These are phyloP conservation scores for Camponotus pennsylvanicus DNA, from an alignment of 1,140 invertebrate species.

Conservation along the genomic window DNA sequence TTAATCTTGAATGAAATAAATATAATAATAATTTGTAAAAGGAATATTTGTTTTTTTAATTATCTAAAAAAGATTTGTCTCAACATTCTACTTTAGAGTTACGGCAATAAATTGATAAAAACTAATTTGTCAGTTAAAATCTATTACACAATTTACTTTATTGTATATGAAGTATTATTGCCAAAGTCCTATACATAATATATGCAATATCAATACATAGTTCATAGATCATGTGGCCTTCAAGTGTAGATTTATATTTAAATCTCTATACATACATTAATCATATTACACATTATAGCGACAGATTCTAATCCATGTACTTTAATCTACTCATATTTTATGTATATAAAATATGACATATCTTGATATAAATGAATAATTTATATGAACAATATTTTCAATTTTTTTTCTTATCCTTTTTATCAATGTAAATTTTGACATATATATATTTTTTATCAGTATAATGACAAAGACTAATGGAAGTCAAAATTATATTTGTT, in stretches of 20 bases:
- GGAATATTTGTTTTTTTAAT: neutral
- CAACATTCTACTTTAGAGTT: neutral
- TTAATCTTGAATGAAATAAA: too few relatives aligned
- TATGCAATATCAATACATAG: neutral
- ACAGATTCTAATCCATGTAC: neutral
- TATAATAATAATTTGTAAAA: neutral
- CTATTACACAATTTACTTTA: neutral
- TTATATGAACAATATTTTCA: neutral
- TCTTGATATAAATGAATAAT: neutral
- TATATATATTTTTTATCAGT: neutral
- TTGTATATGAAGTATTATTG: slow-evolving; percentile 12
- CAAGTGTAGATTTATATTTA: slow-evolving; percentile 41
- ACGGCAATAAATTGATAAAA: neutral
- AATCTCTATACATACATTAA: too few relatives aligned
- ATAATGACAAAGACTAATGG: neutral
- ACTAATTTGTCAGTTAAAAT: neutral
- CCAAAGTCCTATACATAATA: neutral
- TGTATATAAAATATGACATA: too few relatives aligned
- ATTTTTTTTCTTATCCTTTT: neutral
- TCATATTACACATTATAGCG: slow-evolving; percentile 31
- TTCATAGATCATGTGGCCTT: slow-evolving; percentile 52
- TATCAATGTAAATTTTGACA: slow-evolving; percentile 7
- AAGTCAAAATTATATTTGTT: neutral
- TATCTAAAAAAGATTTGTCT: neutral
- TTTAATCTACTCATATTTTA: neutral